Conservation (phyloP, 2,797 vertebrate species). For the Acipenser oxyrinchus region DNA sequence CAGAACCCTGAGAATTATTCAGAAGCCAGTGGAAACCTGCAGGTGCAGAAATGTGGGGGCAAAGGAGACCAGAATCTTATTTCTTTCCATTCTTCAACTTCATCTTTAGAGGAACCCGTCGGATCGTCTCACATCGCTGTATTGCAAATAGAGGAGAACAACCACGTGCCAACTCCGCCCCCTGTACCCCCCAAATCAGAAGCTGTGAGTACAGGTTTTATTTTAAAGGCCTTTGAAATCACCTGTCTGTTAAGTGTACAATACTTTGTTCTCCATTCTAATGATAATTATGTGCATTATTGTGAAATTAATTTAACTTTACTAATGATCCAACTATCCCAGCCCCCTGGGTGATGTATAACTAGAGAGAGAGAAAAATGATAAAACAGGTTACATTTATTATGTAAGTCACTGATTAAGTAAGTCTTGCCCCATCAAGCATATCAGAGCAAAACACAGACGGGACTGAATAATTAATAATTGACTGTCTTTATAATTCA, state of each 20-base stretch:
- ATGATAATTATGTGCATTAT: too few relatives aligned
- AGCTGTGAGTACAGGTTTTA: conserved; percentile 71
- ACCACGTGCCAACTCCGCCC: conserved; percentile 63
- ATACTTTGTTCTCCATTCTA: too few relatives aligned
- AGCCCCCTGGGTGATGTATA: background rate
- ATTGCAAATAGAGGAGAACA: conserved; percentile 47
- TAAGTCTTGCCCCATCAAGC: background rate
- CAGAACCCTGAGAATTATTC: conserved; percentile 46
- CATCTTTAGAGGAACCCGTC: conserved; percentile 53
- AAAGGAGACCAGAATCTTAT: conserved; percentile 71
- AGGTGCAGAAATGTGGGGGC: conserved; percentile 46
- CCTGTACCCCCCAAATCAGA: conserved; percentile 93
- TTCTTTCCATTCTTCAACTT: conserved; percentile 57
- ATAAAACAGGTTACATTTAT: conserved; percentile 12
- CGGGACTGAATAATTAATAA: conserved; percentile 62
- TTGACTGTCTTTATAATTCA: conserved; percentile 48
- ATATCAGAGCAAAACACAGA: conserved; percentile 10
- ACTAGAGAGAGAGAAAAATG: background rate
- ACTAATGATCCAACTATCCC: too few relatives aligned
- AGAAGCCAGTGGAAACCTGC: conserved; percentile 24
- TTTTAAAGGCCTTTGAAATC: too few relatives aligned
- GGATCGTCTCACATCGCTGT: conserved; percentile 45
- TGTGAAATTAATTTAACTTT: too few relatives aligned
- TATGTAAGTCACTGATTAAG: background rate
- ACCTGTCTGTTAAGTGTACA: too few relatives aligned